Evolutionary conservation across 1,140 invertebrate species (phyloP).

Genomic region (Muscidifurax raptorellus): DNA sequence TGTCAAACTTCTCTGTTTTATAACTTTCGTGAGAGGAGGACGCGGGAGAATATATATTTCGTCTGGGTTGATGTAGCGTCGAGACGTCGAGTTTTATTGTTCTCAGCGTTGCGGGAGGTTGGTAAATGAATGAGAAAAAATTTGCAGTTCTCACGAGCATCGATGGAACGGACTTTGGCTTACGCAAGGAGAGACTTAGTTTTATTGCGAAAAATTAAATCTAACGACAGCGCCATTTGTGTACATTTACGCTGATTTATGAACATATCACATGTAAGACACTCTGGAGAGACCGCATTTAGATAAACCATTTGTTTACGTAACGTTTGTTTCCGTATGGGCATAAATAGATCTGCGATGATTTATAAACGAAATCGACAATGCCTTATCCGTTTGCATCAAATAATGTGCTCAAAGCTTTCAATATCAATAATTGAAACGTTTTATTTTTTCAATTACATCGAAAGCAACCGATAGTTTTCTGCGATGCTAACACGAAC

Average conservation of each 20-base stretch:
- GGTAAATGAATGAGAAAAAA: not conserved
- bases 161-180: not conserved
- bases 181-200: conserved; percentile 24
- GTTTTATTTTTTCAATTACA: not conserved
- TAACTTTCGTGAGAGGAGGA: not conserved
- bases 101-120: not conserved
- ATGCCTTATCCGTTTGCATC: too few species aligned
- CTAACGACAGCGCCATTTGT: not conserved
- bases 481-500: not conserved
- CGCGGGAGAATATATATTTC: not conserved
- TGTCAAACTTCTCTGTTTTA: not conserved
- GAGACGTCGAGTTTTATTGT: not conserved
- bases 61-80: not conserved
- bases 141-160: not conserved
- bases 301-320: not conserved
- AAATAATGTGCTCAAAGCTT: not conserved
- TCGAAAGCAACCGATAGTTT: conserved; percentile 1
- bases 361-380: too few species aligned
- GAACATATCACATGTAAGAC: not conserved
- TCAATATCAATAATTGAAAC: not conserved
- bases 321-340: too few species aligned
- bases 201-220: conserved; percentile 5
- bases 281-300: not conserved
- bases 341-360: too few species aligned
- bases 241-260: too few species aligned